phyloP scores from a whole-genome alignment of 2,113 vertebrate species.

The Zapus hudsonius region DNA sequence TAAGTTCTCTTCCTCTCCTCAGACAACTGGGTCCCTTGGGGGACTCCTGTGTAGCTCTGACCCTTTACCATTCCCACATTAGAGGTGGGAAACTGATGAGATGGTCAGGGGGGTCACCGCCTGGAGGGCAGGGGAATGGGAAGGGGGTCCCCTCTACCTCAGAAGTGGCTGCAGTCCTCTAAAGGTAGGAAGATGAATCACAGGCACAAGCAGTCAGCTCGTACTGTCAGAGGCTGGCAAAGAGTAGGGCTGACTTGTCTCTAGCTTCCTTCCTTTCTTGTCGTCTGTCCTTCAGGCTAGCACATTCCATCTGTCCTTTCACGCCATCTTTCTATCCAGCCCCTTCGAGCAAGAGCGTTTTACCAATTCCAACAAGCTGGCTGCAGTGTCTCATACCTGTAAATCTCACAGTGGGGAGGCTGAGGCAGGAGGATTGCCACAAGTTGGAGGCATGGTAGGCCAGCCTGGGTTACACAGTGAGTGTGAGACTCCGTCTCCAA shows the following conservation, averaged over 20 bases:
- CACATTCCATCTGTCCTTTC: background rate
- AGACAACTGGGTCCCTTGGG: background rate
- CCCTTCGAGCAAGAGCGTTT: background rate
- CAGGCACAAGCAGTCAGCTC: background rate
- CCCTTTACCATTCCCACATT: background rate
- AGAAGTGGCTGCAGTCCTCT: background rate
- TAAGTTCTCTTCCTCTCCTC: background rate
- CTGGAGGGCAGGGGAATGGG: background rate
- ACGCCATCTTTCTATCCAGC: background rate
- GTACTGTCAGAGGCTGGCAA: background rate
- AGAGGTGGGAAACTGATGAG: background rate
- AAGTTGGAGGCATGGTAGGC: background rate
- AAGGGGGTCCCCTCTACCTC: background rate
- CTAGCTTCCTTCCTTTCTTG: constrained; percentile 3
- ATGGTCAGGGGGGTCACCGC: background rate
- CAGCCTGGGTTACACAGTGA: background rate
- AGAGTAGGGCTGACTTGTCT: constrained; percentile 16
- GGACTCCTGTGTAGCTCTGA: too few relatives aligned
- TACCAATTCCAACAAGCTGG: constrained; percentile 18
- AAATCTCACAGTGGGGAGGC: background rate
- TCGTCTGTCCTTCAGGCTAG: background rate
- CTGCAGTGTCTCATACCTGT: background rate
- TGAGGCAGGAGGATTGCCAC: background rate
- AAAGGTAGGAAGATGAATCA: constrained; percentile 11
- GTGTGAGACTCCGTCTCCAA: background rate